Conservation (phyloP, 2,888 invertebrate genomes). For the Nasonia oneida region DNA sequence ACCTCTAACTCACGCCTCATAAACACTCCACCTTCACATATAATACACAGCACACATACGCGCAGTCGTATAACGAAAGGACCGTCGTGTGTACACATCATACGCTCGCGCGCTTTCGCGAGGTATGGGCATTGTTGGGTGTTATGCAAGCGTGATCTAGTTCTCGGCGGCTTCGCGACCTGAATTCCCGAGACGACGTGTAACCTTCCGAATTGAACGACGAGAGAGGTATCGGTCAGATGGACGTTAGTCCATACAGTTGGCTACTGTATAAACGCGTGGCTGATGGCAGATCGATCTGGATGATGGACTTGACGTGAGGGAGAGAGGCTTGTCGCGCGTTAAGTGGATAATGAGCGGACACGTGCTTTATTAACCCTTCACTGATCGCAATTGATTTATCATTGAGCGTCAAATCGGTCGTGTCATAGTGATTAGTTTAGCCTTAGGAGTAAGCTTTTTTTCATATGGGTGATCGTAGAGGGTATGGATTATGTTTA, state of each 20-base stretch:
- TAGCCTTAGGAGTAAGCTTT: neutral
- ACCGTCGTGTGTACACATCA: neutral
- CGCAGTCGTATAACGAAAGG: neutral
- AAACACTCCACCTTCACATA: neutral
- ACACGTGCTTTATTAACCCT: constrained; percentile 14
- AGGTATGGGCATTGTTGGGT: neutral
- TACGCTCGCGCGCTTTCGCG: neutral
- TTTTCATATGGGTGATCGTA: neutral
- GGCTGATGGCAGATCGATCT: neutral
- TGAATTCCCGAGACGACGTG: neutral
- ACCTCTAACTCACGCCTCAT: neutral
- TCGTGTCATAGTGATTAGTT: neutral
- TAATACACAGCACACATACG: neutral
- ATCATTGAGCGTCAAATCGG: neutral
- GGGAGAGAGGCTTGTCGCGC: neutral
- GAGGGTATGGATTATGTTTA: neutral
- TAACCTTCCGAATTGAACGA: constrained; percentile 6
- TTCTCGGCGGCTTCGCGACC: constrained; percentile 2
- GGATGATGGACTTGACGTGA: neutral
- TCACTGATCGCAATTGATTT: constrained; percentile 13
- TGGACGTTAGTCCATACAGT: neutral
- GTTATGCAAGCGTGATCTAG: constrained; percentile 23
- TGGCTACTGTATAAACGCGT: neutral
- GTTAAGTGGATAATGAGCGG: neutral
- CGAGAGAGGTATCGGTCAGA: neutral